Evolutionary conservation across 30 jellyfish, hydroid and myxozoan species (phyloP), one percentile per base, ranked within the genome.

Genomic region (Cassiopea xamachana): DNA sequence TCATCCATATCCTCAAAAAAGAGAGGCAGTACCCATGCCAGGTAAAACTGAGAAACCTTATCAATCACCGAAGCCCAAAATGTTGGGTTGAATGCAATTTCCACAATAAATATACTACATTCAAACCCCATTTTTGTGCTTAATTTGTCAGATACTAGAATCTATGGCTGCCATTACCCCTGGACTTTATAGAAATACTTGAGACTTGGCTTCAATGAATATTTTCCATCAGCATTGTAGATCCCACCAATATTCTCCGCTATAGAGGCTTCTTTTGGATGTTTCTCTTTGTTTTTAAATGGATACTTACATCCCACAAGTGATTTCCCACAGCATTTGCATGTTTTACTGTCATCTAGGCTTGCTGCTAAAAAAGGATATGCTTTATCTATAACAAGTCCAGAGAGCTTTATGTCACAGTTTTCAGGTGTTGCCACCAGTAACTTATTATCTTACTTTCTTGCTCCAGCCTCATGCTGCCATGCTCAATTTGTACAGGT

Each of bases 301-400:
- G 91, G 91, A 69, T 84, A 82, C 48, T 82, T 82, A 47, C n/a
- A 64, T 68, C 62, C 91, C 7, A 82, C 77, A 1, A 69, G 61
- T 49, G 91, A 47, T 82, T 84, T 49, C 19, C 62, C 68, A 48
- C 83, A 82, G 71, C 91, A 82, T 50, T 82, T 82, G 82, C 91
- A 62, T 48, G 76, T 82, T 46, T 51, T 47, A n/a, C 61, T 82
- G 47, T 69, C 84, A 68, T 82, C 91, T 61, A 83, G 91, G 46
- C 82, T 61, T 62, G 91, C 91, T 51, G 91, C 91, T 48, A 76
- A 50, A 50, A 76, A 76, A 44, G 85, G 85, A 44, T 46, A 1
- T 44, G 4, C 73, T 76, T 76, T 46, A 62, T 76, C 18, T 46
- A 76, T 76, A 76, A 76, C 85, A 76, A 76, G 85, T 27, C 73